phyloP scores from a whole-genome alignment of 2,113 vertebrate genomes.

The Catagonus wagneri region DNA sequence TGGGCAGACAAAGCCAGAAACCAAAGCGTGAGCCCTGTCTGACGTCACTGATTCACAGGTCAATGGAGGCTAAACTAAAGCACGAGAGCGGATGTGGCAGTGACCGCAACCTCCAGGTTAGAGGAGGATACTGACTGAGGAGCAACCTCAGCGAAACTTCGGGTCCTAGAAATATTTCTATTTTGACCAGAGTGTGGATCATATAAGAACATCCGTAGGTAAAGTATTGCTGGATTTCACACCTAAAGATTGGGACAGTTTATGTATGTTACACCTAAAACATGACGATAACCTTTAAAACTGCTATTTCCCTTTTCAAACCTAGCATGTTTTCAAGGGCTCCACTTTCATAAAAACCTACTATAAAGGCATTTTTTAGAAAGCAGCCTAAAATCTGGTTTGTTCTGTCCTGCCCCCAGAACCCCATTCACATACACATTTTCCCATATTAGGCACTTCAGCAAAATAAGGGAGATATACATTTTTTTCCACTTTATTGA shows the following conservation, averaged over 20 bases:
- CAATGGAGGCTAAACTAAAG: accelerated
- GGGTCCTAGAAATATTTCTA: accelerated
- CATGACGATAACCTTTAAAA: background rate
- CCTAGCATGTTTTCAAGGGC: background rate
- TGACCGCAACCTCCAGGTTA: accelerated
- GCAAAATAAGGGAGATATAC: background rate
- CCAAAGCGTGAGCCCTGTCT: accelerated
- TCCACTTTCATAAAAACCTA: background rate
- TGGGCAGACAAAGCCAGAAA: background rate
- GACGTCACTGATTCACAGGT: accelerated
- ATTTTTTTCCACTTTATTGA: background rate
- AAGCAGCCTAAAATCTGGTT: background rate
- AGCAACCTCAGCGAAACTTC: accelerated
- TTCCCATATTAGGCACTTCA: background rate
- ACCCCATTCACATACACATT: background rate
- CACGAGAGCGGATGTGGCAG: accelerated
- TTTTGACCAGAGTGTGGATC: background rate
- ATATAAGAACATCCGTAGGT: accelerated
- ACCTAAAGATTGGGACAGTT: background rate
- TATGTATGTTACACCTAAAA: accelerated
- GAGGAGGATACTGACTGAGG: accelerated
- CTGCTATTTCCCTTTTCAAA: background rate
- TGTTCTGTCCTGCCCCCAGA: background rate
- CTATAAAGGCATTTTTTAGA: background rate
- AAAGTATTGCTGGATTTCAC: background rate